phyloP scores from a whole-genome alignment of 2,113 vertebrate genomes.

The Corythaeola cristata region DNA sequence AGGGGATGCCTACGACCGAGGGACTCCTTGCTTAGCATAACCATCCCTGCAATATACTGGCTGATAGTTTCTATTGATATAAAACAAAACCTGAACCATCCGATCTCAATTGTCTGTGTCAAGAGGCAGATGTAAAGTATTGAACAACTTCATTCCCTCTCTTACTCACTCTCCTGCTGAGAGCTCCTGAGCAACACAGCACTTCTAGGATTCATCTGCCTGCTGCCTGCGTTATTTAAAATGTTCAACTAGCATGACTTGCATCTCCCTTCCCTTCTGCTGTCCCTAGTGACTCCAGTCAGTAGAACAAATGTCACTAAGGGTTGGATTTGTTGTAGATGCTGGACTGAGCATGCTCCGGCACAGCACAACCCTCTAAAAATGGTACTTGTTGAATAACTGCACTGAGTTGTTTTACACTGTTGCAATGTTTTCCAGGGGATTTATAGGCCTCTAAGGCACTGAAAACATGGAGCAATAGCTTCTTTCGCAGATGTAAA shows the following conservation, averaged over 20 bases:
- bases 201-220: neutral
- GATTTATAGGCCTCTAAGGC: slow-evolving; percentile 37
- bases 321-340: neutral
- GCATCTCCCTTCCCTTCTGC: neutral
- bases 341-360: neutral
- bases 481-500: slow-evolving; percentile 45
- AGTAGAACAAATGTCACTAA: neutral
- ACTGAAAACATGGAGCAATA: slow-evolving; percentile 27
- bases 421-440: slow-evolving; percentile 22
- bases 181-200: neutral
- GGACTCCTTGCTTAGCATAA: neutral
- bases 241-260: neutral
- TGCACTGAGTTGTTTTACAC: neutral
- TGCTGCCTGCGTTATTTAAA: neutral
- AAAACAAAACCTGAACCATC: neutral
- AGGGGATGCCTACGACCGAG: fast-evolving
- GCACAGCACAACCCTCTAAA: neutral
- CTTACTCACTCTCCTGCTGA: neutral
- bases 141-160: neutral
- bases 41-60: neutral
- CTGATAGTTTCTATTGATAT: neutral
- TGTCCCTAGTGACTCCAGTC: neutral
- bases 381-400: neutral
- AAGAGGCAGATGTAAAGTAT: neutral
- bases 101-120: neutral